Evolutionary conservation across 2,113 vertebrate species (phyloP).

Genomic region (Furnarius figulus): DNA sequence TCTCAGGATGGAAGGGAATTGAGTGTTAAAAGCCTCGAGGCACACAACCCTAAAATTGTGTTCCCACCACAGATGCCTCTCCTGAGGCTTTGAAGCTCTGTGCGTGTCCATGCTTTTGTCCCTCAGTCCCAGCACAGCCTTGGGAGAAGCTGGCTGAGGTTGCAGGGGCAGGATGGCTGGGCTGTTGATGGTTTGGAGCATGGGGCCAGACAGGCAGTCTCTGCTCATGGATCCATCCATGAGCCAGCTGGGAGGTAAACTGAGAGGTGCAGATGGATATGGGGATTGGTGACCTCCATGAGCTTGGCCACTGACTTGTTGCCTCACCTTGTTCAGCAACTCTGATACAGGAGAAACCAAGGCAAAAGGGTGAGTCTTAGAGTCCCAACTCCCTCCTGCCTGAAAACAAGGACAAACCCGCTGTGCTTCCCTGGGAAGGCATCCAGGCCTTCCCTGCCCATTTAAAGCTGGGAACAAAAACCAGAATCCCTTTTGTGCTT

Average conservation of each 20-base stretch:
- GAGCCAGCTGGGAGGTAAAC: neutral
- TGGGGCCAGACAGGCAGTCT: neutral
- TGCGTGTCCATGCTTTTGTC: accelerated
- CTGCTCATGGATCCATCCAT: neutral
- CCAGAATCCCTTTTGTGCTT: neutral
- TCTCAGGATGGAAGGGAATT: neutral
- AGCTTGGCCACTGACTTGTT: neutral
- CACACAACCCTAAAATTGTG: neutral
- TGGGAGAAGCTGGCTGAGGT: neutral
- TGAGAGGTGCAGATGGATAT: neutral
- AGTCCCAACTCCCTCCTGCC: neutral
- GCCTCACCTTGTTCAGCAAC: neutral
- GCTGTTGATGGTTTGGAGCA: neutral
- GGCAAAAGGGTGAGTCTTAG: neutral
- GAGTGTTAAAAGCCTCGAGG: neutral
- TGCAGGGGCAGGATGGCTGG: accelerated
- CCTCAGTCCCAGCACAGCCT: neutral
- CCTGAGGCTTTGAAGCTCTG: neutral
- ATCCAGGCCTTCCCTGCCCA: neutral
- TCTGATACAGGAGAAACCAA: neutral
- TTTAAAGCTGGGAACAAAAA: neutral
- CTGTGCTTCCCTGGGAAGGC: neutral
- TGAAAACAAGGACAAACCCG: neutral
- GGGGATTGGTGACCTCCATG: neutral
- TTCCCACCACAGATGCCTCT: neutral